Evolutionary conservation across 64 coral and sea anemone species (phyloP).

Genomic region (Pocillopora damicornis): DNA sequence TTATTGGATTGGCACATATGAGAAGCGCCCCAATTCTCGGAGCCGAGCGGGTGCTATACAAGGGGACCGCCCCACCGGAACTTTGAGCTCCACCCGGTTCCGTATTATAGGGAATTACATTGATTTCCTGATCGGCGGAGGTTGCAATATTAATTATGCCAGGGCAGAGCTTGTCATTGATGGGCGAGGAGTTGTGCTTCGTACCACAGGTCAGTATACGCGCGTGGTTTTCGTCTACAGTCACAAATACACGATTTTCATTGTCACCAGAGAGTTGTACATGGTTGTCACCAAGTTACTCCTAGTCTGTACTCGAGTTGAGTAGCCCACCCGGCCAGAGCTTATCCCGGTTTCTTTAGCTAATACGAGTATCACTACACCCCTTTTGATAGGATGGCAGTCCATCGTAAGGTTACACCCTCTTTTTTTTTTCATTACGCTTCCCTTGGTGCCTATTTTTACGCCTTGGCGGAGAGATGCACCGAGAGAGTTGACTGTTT

Average conservation of each 20-base stretch:
- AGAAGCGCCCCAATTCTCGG: constrained; percentile 35
- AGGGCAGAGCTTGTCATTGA: constrained; percentile 55
- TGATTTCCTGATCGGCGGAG: constrained; percentile 62
- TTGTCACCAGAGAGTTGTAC: neutral
- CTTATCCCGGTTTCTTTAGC: no score
- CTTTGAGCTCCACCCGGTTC: constrained; percentile 15
- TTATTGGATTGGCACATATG: constrained; percentile 52
- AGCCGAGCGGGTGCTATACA: constrained; percentile 18
- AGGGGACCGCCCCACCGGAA: constrained; percentile 30
- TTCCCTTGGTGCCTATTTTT: no score
- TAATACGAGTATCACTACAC: no score
- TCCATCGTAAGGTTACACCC: no score
- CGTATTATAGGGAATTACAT: constrained; percentile 49
- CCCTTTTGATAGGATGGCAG: no score
- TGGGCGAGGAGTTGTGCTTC: constrained; percentile 41
- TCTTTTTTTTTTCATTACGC: no score
- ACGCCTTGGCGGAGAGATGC: no score
- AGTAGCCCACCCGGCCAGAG: no score
- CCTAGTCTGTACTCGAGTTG: no score
- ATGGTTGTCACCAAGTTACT: no score
- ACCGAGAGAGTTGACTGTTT: no score
- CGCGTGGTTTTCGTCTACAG: neutral
- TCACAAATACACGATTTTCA: neutral
- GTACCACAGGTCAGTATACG: neutral
- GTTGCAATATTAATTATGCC: constrained; percentile 25